A percentile compares a stretch with the other conserved stretches of the same genome.
Conservation (phyloP, 1,140 invertebrate genomes). For the Drosophila malerkotliana region DNA sequence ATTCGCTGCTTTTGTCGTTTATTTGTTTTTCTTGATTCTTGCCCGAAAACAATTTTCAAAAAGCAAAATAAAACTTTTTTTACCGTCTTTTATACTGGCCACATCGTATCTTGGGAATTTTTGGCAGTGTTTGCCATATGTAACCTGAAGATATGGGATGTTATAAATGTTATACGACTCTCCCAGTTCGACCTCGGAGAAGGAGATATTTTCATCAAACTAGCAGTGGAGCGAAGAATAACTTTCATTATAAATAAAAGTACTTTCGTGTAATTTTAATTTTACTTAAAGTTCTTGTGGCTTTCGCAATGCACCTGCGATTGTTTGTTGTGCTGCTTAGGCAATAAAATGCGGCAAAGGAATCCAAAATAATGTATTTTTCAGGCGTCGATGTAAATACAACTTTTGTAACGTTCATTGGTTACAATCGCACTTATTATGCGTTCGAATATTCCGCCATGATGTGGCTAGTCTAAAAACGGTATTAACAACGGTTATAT, state of each 20-base stretch:
- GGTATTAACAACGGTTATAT: constrained; percentile 47
- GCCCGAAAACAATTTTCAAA: constrained; percentile 8
- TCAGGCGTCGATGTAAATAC: constrained; percentile 3
- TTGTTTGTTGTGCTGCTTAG: not conserved
- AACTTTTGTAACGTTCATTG: not conserved
- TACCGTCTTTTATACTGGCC: constrained; percentile 5
- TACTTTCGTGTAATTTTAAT: not conserved
- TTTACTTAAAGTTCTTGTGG: not conserved
- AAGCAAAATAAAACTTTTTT: constrained; percentile 1
- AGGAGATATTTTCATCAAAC: not conserved
- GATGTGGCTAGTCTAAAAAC: constrained; percentile 22
- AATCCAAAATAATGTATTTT: not conserved
- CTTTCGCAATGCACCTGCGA: constrained; percentile 1
- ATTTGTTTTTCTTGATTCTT: constrained; percentile 55
- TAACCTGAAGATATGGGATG: not conserved
- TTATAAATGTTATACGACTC: not conserved
- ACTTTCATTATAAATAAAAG: too few species aligned
- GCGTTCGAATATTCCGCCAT: constrained; percentile 2
- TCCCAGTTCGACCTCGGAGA: not conserved
- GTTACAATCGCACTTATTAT: constrained; percentile 1
- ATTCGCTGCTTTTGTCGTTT: constrained; percentile 81
- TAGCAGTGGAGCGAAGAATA: not conserved
- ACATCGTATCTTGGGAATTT: not conserved
- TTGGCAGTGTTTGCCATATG: constrained; percentile 5
- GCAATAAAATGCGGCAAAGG: constrained; percentile 1